These are phyloP conservation scores for Lateolabrax maculatus DNA, from an alignment of 2,797 vertebrate genomes.

Conservation along the genomic window DNA sequence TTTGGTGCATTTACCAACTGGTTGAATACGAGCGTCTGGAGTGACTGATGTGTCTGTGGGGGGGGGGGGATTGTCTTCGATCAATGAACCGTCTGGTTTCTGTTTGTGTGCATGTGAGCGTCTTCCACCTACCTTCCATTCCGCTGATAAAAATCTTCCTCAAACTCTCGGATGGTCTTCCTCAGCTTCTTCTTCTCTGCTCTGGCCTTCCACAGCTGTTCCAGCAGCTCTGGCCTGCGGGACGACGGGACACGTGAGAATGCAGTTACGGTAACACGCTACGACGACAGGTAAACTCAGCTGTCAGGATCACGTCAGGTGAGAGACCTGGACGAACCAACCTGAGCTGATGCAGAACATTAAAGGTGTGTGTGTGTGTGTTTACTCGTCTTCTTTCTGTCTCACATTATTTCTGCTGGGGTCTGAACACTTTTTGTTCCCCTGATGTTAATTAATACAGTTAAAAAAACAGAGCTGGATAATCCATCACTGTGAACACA, in stretches of 20 bases:
- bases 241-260: conserved; percentile 45
- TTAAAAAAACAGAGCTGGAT: background rate
- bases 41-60: background rate
- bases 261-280: background rate
- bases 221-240: conserved; percentile 95
- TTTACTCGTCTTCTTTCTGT: background rate
- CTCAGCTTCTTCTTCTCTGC: conserved; percentile 98
- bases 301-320: conserved; percentile 16
- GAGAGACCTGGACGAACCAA: conserved; percentile 16
- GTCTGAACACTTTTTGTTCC: background rate
- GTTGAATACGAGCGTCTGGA: too few species aligned
- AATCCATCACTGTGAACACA: background rate
- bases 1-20: background rate
- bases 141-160: conserved; percentile 96
- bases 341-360: conserved; percentile 27
- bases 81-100: background rate
- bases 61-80: too few species aligned
- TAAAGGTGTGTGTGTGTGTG: conserved; percentile 18
- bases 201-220: conserved; percentile 98
- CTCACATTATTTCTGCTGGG: conserved; percentile 9
- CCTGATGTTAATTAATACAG: background rate
- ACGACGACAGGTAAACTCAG: too few species aligned
- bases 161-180: conserved; percentile 94
- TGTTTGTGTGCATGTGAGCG: background rate
- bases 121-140: conserved; percentile 92